These are phyloP conservation scores for Proisotoma minuta DNA, from an alignment of 2,888 invertebrate species.

Conservation along the genomic window DNA sequence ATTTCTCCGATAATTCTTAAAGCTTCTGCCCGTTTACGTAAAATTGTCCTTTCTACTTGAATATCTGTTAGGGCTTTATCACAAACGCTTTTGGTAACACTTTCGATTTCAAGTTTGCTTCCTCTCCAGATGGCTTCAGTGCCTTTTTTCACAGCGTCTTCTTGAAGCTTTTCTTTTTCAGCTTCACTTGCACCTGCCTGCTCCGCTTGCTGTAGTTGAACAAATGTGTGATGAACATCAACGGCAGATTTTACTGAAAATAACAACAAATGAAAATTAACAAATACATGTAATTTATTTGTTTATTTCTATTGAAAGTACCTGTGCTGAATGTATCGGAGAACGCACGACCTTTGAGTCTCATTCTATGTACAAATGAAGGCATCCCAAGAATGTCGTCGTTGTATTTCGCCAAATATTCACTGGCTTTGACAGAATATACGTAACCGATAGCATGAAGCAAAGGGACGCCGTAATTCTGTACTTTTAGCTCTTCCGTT, in stretches of 20 bases:
- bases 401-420: constrained; percentile 41
- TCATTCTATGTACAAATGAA: constrained; percentile 45
- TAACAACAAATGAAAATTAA: constrained; percentile 12
- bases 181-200: constrained; percentile 42
- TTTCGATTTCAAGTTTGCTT: constrained; percentile 46
- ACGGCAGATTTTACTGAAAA: constrained; percentile 45
- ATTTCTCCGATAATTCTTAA: constrained; percentile 46
- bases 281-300: not conserved
- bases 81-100: constrained; percentile 38
- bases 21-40: constrained; percentile 42
- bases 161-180: constrained; percentile 43
- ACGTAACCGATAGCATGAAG: constrained; percentile 46
- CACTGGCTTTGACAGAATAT: constrained; percentile 44
- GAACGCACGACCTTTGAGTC: constrained; percentile 46
- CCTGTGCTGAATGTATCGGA: constrained; percentile 39
- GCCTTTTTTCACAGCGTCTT: constrained; percentile 45
- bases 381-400: constrained; percentile 45
- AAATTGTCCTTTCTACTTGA: constrained; percentile 23
- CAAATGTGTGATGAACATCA: constrained; percentile 46
- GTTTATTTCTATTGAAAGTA: constrained; percentile 2
- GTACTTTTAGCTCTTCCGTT: constrained; percentile 46
- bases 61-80: constrained; percentile 41
- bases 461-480: constrained; percentile 46
- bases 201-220: constrained; percentile 46
- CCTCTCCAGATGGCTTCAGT: constrained; percentile 47